A percentile compares a stretch with the other conserved stretches of the same genome.
These are phyloP conservation scores for Microctonus hyperodae DNA, from an alignment of 2,888 invertebrate species.

Conservation along the genomic window DNA sequence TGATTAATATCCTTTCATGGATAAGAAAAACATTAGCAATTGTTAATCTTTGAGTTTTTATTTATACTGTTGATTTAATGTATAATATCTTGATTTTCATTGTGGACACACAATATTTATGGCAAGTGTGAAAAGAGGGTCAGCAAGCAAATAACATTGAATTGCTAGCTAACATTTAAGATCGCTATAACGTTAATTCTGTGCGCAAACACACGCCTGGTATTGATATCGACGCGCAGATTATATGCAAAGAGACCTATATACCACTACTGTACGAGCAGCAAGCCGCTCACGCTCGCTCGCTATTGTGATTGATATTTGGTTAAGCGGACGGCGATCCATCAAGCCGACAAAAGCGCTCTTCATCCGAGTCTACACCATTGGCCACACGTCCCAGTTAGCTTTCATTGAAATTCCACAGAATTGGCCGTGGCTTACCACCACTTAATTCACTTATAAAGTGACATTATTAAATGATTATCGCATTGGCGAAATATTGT, in stretches of 20 bases:
- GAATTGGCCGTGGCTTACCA: background rate
- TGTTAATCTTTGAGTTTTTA: background rate
- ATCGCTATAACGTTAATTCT: constrained; percentile 40
- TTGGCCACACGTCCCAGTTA: constrained; percentile 35
- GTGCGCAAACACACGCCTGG: constrained; percentile 45
- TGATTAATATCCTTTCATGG: background rate
- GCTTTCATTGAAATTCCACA: constrained; percentile 11
- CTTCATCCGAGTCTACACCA: constrained; percentile 44
- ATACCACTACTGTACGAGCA: constrained; percentile 34
- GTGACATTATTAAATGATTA: background rate
- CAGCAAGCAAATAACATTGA: no score
- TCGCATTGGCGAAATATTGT: background rate
- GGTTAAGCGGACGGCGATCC: constrained; percentile 49
- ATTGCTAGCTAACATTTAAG: constrained; percentile 5
- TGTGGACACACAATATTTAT: background rate
- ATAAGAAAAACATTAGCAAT: background rate
- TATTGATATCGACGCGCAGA: constrained; percentile 46
- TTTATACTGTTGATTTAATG: background rate
- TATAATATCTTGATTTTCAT: constrained; percentile 3
- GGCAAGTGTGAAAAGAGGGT: background rate
- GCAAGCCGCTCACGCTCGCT: constrained; percentile 26
- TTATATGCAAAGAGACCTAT: constrained; percentile 46
- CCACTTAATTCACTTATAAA: background rate
- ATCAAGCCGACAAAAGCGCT: constrained; percentile 47
- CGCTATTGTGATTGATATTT: constrained; percentile 51